Base-by-base conservation (phyloP, 1,140 invertebrate species). In the Cepaea nemoralis region DNA sequence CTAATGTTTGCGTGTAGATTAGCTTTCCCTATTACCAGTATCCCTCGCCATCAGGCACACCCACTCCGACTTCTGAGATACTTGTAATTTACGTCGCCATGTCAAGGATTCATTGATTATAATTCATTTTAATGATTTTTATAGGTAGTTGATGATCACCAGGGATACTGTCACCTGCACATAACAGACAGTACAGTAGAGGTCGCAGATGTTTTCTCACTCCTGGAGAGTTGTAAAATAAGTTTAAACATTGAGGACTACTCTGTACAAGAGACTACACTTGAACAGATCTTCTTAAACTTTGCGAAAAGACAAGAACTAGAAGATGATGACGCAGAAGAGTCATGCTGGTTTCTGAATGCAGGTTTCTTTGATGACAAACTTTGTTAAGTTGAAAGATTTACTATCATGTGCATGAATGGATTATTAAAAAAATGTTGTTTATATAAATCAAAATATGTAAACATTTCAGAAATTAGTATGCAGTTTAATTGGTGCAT, bases 241-340 rank as follows among this genome's bases (percentile, higher is more conserved):
- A 89, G 91, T 59, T 91, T 93, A 80, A 89, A 93, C 79, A 93
- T 95, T 42, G 93, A 94, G 37, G 95, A 95, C 90, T 96, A 94
- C 90, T 95, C 94, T 5, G 89, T 96, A 45, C 94, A 94, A 83
- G 95, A 95, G 89, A 95, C 94, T 8, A 95, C 95, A 12, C 91
- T 96, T 67, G 95, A 96, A 87, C 94, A 95, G 93, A 94, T 95
- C 22, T 93, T 93, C 84, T 85, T 92, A 12, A 89, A 88, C 71
- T 92, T 93, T 85, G 91, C 92, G 5, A 83, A 86, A 74, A 82
- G 71, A 93, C 94, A 88, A 79, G 55, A 84, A 16, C 48, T 85
- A 40, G 71, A 80, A 3, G 77, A 42, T 5, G 63, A 71, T 1
- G 67, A 78, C 3, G n/a, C 37, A 33, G 27, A n/a, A n/a, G 74